phyloP scores from a whole-genome alignment of 2,113 vertebrate species.

The Gadus macrocephalus region DNA sequence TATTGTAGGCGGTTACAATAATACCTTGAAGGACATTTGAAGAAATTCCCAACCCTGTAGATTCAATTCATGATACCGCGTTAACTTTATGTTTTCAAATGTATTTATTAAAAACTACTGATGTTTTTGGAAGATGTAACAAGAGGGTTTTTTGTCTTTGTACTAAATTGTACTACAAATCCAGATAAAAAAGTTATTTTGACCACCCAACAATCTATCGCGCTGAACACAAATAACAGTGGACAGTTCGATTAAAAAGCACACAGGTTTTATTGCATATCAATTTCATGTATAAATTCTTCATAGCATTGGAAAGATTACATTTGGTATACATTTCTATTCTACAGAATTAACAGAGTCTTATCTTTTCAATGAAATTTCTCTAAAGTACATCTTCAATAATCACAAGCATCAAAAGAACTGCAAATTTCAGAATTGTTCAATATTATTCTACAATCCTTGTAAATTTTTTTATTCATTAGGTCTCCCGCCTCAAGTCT shows the following conservation, averaged over 20 bases:
- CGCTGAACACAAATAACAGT: constrained; percentile 33
- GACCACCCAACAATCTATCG: too few species aligned
- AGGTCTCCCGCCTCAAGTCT: constrained; percentile 74
- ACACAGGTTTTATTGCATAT: constrained; percentile 99
- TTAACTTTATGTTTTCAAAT: too few species aligned
- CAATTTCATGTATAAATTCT: constrained; percentile 99
- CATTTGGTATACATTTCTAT: constrained; percentile 99
- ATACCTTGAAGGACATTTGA: too few species aligned
- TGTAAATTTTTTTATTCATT: constrained; percentile 66
- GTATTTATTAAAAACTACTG: too few species aligned
- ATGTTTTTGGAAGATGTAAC: too few species aligned
- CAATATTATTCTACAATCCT: constrained; percentile 81
- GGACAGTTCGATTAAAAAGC: constrained; percentile 85
- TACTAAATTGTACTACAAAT: too few species aligned
- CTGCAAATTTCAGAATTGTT: constrained; percentile 80
- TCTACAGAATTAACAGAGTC: constrained; percentile 96
- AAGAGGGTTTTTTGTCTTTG: too few species aligned
- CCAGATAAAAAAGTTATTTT: too few species aligned
- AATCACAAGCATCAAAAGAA: constrained; percentile 92
- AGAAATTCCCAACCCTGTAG: too few species aligned
- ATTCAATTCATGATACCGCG: too few species aligned
- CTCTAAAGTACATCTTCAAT: constrained; percentile 91
- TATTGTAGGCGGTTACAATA: too few species aligned
- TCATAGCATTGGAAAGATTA: constrained; percentile 98
- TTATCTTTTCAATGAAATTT: constrained; percentile 87